phyloP scores from a whole-genome alignment of 2,797 vertebrate genomes.

The Onychomys leucogaster region DNA sequence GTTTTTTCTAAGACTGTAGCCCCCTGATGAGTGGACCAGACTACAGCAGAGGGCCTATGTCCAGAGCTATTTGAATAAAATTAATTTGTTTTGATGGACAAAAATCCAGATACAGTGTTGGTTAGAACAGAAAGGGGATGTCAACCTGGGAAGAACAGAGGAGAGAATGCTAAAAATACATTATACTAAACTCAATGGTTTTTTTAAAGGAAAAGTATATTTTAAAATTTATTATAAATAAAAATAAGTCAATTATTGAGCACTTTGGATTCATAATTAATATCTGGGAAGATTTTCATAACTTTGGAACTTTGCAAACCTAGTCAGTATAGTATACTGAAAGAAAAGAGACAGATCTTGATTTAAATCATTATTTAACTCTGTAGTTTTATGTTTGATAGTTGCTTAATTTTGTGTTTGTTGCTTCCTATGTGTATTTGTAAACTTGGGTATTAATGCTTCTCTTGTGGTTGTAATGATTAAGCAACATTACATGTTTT shows the following conservation, averaged over 20 bases:
- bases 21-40: background rate
- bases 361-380: background rate
- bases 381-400: background rate
- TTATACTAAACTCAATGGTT: background rate
- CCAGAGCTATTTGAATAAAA: background rate
- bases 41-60: too few relatives aligned
- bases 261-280: background rate
- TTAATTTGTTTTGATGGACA: background rate
- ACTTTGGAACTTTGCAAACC: background rate
- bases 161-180: background rate
- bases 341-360: background rate
- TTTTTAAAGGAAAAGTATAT: background rate
- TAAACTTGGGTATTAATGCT: background rate
- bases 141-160: background rate
- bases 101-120: background rate
- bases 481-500: background rate
- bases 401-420: background rate
- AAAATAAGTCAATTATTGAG: background rate
- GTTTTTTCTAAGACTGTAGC: background rate
- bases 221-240: background rate
- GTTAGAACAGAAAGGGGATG: background rate
- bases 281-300: background rate
- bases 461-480: background rate
- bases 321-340: background rate
- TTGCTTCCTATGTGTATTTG: background rate